phyloP scores from a whole-genome alignment of 2,113 vertebrate species.

The Trogon melanurus region DNA sequence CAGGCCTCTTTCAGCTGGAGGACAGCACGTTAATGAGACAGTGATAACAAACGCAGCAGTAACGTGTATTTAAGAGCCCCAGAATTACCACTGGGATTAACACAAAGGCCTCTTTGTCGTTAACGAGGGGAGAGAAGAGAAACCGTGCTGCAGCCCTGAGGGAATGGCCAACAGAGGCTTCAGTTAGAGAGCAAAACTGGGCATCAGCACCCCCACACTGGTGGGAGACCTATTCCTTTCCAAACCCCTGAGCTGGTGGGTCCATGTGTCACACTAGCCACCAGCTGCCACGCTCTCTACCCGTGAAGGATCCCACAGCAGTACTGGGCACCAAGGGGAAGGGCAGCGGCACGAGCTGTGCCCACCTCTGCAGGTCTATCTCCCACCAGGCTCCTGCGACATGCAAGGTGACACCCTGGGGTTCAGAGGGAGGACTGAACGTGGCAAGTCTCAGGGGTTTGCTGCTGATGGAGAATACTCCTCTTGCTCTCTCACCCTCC shows the following conservation, averaged over 20 bases:
- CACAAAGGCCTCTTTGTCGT: slow-evolving; percentile 45
- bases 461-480: neutral
- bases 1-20: slow-evolving; percentile 3
- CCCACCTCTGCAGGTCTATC: neutral
- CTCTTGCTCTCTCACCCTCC: neutral
- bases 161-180: neutral
- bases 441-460: neutral
- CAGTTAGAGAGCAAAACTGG: neutral
- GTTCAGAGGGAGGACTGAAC: neutral
- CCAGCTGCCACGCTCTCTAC: neutral
- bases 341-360: neutral
- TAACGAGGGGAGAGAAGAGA: neutral
- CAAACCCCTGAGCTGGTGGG: neutral
- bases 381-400: neutral
- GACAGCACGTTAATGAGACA: slow-evolving; percentile 15
- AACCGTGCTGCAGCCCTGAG: neutral
- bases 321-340: neutral
- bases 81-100: slow-evolving; percentile 14
- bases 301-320: fast-evolving
- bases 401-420: fast-evolving
- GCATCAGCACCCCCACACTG: neutral
- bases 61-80: neutral
- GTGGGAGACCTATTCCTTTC: neutral
- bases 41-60: neutral
- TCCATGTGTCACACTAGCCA: neutral